Percentiles rank a stretch among this genome's conserved stretches.
These are phyloP conservation scores for Meriones psammophilus DNA, from an alignment of 2,797 vertebrate species.

Conservation along the genomic window DNA sequence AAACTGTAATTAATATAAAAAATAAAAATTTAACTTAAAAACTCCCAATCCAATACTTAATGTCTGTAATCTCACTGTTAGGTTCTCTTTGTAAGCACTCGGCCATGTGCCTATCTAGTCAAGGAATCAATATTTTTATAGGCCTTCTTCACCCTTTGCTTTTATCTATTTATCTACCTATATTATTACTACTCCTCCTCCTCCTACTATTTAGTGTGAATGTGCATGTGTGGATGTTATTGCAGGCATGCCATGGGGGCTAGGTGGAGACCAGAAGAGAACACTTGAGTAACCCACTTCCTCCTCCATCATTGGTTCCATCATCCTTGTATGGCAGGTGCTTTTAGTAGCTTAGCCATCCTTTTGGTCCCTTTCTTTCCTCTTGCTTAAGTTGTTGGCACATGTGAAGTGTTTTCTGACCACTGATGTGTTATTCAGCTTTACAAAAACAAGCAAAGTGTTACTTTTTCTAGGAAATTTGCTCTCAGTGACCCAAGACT, in stretches of 20 bases:
- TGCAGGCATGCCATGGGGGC: background rate
- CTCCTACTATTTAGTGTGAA: too few relatives aligned
- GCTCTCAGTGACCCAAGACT: background rate
- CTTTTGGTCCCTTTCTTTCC: background rate
- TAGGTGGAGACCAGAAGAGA: background rate
- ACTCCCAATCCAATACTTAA: rapidly evolving
- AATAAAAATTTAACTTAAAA: too few relatives aligned
- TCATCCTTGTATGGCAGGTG: background rate
- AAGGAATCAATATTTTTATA: background rate
- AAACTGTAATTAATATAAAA: too few relatives aligned
- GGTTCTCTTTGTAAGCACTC: background rate
- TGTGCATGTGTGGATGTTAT: background rate
- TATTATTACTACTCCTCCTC: background rate
- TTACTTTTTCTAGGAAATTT: background rate
- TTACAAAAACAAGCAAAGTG: background rate
- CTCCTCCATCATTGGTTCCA: background rate
- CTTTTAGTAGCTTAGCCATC: background rate
- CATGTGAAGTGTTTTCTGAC: background rate
- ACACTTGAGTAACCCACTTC: too few relatives aligned
- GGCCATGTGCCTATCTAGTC: background rate
- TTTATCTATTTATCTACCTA: background rate
- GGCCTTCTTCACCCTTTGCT: background rate
- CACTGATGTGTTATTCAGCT: background rate
- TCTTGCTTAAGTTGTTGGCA: background rate
- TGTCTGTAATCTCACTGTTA: background rate